Conservation (phyloP, 2,113 vertebrate genomes). For the Nyctibius bracteatus region DNA sequence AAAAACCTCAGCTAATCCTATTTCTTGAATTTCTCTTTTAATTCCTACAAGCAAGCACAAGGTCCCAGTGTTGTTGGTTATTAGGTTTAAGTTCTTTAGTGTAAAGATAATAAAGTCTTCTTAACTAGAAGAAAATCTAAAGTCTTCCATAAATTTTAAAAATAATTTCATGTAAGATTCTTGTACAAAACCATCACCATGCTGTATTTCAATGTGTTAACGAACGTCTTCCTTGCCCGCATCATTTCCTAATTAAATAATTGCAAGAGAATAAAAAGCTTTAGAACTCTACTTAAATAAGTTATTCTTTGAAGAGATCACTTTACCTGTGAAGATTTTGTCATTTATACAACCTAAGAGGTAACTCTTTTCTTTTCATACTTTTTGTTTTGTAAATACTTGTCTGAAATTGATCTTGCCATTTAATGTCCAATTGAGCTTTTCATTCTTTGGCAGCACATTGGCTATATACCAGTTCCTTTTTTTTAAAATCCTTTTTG, state of each 20-base stretch:
- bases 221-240: background rate
- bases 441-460: slow-evolving; percentile 43
- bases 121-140: background rate
- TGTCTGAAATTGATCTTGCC: background rate
- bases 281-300: background rate
- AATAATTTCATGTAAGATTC: background rate
- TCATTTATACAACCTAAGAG: background rate
- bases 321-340: background rate
- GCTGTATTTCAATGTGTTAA: background rate
- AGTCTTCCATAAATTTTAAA: background rate
- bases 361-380: background rate
- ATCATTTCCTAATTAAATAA: background rate
- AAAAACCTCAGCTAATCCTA: background rate
- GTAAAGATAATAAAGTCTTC: background rate
- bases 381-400: background rate
- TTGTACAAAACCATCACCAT: background rate
- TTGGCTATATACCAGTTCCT: background rate
- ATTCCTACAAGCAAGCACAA: background rate
- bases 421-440: slow-evolving; percentile 3
- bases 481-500: background rate
- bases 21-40: background rate
- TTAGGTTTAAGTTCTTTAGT: background rate
- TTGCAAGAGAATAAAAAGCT: background rate
- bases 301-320: background rate
- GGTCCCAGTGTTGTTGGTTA: background rate